Conservation (phyloP, 2,113 vertebrate genomes). For the Platanista minor region DNA sequence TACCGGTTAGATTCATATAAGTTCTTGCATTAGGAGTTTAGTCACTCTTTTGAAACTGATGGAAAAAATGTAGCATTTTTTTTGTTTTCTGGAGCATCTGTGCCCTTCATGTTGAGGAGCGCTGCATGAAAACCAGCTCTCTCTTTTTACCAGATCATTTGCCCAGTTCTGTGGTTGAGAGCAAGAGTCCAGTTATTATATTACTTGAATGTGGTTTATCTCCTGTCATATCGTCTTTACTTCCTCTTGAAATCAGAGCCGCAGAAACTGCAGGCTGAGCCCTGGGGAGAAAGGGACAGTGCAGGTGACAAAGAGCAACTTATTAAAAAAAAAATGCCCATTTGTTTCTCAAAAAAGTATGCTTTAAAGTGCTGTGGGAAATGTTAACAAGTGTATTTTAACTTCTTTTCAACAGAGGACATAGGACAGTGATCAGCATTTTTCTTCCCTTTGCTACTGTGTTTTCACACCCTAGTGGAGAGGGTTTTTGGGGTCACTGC, state of each 20-base stretch:
- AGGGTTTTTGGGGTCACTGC: not conserved
- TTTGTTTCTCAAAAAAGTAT: not conserved
- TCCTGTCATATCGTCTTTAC: not conserved
- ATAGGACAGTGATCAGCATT: not conserved
- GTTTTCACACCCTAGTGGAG: not conserved
- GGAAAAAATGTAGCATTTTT: not conserved
- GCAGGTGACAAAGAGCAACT: not conserved
- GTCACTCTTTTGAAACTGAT: not conserved
- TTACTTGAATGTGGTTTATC: not conserved
- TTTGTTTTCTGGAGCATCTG: not conserved
- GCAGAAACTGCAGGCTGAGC: not conserved
- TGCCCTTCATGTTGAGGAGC: not conserved
- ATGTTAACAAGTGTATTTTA: not conserved
- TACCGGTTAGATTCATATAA: not conserved
- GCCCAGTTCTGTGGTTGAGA: not conserved
- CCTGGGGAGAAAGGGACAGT: not conserved
- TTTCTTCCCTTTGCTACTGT: not conserved
- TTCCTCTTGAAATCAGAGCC: conserved; percentile 44
- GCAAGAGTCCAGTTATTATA: not conserved
- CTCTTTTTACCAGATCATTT: not conserved
- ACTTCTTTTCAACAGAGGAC: not conserved
- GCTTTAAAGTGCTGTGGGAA: not conserved
- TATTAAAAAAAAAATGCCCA: not conserved
- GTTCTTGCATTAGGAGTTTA: not conserved
- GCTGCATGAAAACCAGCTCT: not conserved